Conservation (phyloP, 2,113 vertebrate genomes). For the Callionymus lyra region DNA sequence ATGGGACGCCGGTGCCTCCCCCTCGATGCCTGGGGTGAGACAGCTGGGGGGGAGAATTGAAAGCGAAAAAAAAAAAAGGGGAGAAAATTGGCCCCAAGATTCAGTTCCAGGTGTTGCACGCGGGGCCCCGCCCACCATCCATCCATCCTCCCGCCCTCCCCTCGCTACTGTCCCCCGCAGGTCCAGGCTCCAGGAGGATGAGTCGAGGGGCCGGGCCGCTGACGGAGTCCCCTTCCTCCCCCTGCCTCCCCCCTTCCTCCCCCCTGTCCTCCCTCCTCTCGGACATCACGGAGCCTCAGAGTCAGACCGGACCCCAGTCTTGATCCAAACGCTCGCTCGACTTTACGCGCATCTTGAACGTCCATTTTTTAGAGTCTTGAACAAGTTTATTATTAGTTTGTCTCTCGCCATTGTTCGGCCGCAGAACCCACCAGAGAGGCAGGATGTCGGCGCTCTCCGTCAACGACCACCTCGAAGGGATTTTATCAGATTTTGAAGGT, state of each 20-base stretch:
- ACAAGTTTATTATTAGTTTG: no score
- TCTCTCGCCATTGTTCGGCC: no score
- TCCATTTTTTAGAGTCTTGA: no score
- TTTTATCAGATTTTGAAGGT: slow-evolving; percentile 80
- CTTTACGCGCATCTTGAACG: no score
- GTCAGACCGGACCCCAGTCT: background rate
- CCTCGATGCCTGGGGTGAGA: background rate
- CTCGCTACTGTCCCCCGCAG: background rate
- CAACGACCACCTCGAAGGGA: slow-evolving; percentile 76
- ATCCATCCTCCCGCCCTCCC: slow-evolving; percentile 1
- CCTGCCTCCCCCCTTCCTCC: no score
- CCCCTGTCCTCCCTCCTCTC: no score
- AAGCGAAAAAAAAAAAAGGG: slow-evolving; percentile 1
- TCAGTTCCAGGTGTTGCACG: slow-evolving; percentile 38
- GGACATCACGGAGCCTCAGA: background rate
- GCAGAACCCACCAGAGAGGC: slow-evolving; percentile 2
- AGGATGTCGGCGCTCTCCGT: slow-evolving; percentile 73
- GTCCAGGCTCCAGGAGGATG: background rate
- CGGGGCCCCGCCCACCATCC: slow-evolving; percentile 14
- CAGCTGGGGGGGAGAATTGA: background rate
- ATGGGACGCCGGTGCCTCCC: background rate
- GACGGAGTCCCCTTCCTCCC: no score
- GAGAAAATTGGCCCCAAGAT: slow-evolving; percentile 3
- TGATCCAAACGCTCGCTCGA: background rate
- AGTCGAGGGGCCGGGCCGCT: slow-evolving; percentile 12